These are phyloP conservation scores for Drosophila maculinotata DNA, from an alignment of 2,888 invertebrate species.

Conservation along the genomic window DNA sequence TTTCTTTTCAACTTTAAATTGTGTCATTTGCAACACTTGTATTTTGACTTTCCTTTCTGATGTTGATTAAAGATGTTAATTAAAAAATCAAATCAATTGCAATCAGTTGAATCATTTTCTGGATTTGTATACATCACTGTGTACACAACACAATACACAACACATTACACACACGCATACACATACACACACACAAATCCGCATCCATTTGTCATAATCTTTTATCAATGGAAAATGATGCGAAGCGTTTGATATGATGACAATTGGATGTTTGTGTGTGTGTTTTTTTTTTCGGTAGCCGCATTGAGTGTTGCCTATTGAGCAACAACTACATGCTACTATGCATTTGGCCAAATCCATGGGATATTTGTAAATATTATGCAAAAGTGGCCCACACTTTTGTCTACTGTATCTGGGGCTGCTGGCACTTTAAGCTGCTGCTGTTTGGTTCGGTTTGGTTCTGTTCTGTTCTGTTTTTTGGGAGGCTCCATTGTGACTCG, in stretches of 20 bases:
- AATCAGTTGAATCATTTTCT: conserved; percentile 5
- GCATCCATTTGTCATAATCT: conserved; percentile 43
- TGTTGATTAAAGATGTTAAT: neutral
- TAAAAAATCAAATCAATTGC: neutral
- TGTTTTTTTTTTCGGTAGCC: neutral
- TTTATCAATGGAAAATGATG: conserved; percentile 34
- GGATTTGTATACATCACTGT: conserved; percentile 5
- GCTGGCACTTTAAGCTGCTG: conserved; percentile 10
- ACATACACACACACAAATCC: conserved; percentile 17
- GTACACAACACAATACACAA: neutral
- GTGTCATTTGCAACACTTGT: neutral
- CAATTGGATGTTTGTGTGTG: conserved; percentile 14
- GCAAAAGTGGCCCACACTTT: conserved; percentile 51
- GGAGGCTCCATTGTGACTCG: conserved; percentile 46
- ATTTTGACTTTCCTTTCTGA: neutral
- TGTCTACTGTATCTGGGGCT: conserved; percentile 19
- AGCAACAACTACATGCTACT: conserved; percentile 12
- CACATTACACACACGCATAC: neutral
- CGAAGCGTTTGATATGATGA: conserved; percentile 30
- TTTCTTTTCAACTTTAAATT: too few species aligned
- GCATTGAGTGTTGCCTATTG: conserved; percentile 12
- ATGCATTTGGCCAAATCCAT: conserved; percentile 26
- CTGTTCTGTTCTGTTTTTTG: conserved; percentile 4
- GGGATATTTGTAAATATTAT: conserved; percentile 57
- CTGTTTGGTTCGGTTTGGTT: too few species aligned